These are phyloP conservation scores for Protonemura montana DNA, from an alignment of 2,888 invertebrate genomes.

Conservation along the genomic window DNA sequence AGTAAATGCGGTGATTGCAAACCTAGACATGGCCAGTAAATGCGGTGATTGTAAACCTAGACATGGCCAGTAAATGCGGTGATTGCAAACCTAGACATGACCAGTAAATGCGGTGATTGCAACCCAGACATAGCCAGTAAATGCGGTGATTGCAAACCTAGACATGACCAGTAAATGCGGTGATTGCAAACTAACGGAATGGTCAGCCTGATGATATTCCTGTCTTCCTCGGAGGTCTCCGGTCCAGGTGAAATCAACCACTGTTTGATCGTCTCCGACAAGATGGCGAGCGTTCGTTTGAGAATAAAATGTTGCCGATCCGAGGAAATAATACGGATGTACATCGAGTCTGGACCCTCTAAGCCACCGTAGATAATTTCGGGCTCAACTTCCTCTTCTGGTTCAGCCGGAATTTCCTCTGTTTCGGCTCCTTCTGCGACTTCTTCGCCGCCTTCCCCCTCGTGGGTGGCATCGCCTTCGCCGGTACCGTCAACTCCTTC, in stretches of 20 bases:
- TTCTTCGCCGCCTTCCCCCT: not conserved
- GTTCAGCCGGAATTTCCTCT: not conserved
- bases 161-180: too few species aligned
- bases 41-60: too few species aligned
- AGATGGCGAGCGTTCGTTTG: not conserved
- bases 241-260: conserved; percentile 7
- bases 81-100: too few species aligned
- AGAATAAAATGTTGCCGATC: not conserved
- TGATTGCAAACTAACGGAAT: conserved; percentile 28
- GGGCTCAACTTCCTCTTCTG: not conserved
- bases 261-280: conserved; percentile 19
- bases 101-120: too few species aligned
- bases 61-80: too few species aligned
- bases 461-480: not conserved
- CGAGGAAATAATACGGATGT: not conserved
- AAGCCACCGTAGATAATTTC: conserved; percentile 7
- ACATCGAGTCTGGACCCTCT: not conserved
- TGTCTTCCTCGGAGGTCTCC: not conserved
- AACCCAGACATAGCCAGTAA: too few species aligned
- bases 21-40: too few species aligned
- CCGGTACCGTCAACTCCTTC: too few species aligned
- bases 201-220: not conserved
- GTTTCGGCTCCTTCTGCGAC: not conserved
- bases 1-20: too few species aligned
- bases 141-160: too few species aligned